Percentiles rank a stretch among this genome's conserved stretches.
Evolutionary conservation across 30 jellyfish, hydroid and myxozoan genomes (phyloP).

Genomic region (Cassiopea andromeda): DNA sequence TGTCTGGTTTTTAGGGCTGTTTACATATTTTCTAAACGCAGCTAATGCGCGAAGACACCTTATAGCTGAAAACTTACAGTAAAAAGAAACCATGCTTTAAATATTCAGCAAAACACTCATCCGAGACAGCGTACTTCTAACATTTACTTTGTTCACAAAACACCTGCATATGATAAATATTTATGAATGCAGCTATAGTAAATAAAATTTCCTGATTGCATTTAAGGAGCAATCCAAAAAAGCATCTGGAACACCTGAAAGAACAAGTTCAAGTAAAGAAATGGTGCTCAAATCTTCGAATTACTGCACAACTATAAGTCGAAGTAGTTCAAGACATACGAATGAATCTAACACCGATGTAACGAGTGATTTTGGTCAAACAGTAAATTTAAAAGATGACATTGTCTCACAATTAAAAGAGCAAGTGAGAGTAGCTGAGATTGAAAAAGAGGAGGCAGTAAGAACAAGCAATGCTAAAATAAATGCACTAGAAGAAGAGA

Average conservation of each 20-base stretch:
- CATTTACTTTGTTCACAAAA: no score
- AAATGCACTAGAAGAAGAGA: slow-evolving; percentile 41
- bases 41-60: no score
- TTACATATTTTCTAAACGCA: no score
- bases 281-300: neutral
- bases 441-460: slow-evolving; percentile 19
- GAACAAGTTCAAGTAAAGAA: slow-evolving; percentile 13
- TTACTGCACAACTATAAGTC: slow-evolving; percentile 9
- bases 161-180: no score
- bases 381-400: neutral
- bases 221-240: slow-evolving; percentile 12
- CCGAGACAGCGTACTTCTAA: no score
- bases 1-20: no score
- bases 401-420: slow-evolving; percentile 1
- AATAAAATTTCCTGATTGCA: neutral
- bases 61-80: no score
- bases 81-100: no score
- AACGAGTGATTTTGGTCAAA: neutral
- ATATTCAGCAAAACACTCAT: no score
- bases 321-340: neutral
- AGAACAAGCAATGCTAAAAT: slow-evolving; percentile 27
- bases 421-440: neutral
- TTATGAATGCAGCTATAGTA: no score
- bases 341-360: neutral
- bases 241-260: slow-evolving; percentile 16